These are phyloP conservation scores for Bubo bubo DNA, from an alignment of 2,113 vertebrate species.

Conservation along the genomic window DNA sequence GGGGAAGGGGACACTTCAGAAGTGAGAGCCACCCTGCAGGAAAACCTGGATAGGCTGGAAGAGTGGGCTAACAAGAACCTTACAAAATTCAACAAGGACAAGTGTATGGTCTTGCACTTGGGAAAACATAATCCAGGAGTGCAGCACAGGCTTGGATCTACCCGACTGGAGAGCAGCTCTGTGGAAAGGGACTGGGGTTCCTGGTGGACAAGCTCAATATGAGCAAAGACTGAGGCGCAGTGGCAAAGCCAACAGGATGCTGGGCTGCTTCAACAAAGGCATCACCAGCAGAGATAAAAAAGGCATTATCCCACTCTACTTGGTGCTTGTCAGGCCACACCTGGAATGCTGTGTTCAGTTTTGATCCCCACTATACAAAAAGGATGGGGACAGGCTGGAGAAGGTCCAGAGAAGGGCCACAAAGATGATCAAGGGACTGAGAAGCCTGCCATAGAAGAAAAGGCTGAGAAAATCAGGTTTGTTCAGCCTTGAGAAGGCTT, in stretches of 20 bases:
- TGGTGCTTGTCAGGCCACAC: background rate
- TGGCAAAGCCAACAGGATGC: background rate
- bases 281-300: background rate
- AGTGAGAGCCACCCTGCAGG: background rate
- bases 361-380: background rate
- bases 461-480: background rate
- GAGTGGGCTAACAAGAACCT: background rate
- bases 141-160: background rate
- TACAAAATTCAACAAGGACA: background rate
- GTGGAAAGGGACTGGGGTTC: background rate
- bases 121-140: background rate
- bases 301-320: background rate
- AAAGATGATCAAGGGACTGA: background rate
- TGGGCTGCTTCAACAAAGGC: background rate
- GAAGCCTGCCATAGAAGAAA: background rate
- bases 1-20: background rate
- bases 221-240: background rate
- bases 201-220: background rate
- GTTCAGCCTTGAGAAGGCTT: background rate
- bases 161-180: background rate
- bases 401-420: background rate
- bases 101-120: background rate
- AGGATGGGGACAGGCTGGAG: background rate
- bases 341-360: background rate
- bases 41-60: background rate